Conservation (phyloP, 1,140 invertebrate species). For the Drosophila sproati region DNA sequence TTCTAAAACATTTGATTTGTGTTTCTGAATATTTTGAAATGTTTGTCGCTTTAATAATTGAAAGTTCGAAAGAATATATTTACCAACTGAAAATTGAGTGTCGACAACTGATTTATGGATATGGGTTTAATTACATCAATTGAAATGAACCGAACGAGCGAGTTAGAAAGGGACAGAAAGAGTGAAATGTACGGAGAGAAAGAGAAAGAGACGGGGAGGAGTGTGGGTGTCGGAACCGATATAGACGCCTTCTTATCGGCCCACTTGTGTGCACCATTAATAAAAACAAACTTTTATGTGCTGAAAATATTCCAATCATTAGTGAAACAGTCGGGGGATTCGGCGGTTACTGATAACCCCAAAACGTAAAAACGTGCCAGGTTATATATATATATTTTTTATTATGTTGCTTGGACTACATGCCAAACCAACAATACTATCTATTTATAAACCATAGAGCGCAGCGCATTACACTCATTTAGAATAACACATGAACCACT, state of each 20-base stretch:
- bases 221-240: not conserved
- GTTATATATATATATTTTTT: not conserved
- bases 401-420: conserved; percentile 1
- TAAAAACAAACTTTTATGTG: conserved; percentile 53
- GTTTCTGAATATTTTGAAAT: not conserved
- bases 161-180: not conserved
- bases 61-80: conserved; percentile 11
- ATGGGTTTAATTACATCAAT: conserved; percentile 23
- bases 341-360: conserved; percentile 53
- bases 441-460: conserved; percentile 29
- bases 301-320: conserved; percentile 26
- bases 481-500: conserved; percentile 11
- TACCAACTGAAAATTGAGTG: not conserved
- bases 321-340: not conserved
- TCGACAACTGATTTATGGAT: conserved; percentile 26
- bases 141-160: conserved; percentile 19
- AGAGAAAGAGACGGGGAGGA: not conserved
- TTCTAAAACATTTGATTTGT: not conserved
- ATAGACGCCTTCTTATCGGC: not conserved
- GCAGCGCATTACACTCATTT: conserved; percentile 8
- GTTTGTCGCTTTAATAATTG: not conserved
- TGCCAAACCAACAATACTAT: conserved; percentile 7
- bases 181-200: no score
- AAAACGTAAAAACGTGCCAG: conserved; percentile 10
- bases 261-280: conserved; percentile 44